These are phyloP conservation scores for Samia ricini DNA, from an alignment of 1,140 invertebrate species.

Conservation along the genomic window DNA sequence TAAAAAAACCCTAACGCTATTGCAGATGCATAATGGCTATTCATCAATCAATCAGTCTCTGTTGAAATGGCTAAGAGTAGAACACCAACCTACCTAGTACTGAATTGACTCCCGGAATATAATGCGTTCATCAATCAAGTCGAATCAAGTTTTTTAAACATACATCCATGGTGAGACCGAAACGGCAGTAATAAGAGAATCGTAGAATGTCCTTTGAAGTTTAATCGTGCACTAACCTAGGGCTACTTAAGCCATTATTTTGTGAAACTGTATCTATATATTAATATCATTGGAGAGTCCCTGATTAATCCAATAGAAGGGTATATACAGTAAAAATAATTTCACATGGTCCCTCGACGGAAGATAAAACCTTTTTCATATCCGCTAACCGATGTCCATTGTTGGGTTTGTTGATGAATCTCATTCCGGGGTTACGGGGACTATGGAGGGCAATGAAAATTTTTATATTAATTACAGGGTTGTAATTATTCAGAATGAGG, in stretches of 20 bases:
- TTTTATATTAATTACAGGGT: not conserved
- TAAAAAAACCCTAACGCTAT: not conserved
- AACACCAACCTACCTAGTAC: not conserved
- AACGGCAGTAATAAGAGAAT: not conserved
- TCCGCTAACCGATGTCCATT: not conserved
- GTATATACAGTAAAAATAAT: no score
- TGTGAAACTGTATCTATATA: no score
- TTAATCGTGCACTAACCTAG: not conserved
- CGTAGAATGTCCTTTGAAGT: not conserved
- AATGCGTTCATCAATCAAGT: not conserved
- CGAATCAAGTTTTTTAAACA: not conserved
- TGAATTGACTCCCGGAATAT: not conserved
- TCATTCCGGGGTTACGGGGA: not conserved
- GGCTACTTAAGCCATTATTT: not conserved
- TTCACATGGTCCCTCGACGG: not conserved
- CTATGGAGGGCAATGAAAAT: not conserved
- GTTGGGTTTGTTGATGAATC: not conserved
- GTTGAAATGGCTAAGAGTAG: not conserved
- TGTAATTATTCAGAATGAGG: not conserved
- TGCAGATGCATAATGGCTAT: not conserved
- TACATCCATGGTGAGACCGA: not conserved
- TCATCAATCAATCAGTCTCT: not conserved
- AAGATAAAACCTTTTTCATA: not conserved
- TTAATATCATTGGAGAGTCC: no score
- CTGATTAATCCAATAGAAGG: no score